Evolutionary conservation across 2,113 vertebrate species (phyloP).

Genomic region (Corythoichthys haematopterus): DNA sequence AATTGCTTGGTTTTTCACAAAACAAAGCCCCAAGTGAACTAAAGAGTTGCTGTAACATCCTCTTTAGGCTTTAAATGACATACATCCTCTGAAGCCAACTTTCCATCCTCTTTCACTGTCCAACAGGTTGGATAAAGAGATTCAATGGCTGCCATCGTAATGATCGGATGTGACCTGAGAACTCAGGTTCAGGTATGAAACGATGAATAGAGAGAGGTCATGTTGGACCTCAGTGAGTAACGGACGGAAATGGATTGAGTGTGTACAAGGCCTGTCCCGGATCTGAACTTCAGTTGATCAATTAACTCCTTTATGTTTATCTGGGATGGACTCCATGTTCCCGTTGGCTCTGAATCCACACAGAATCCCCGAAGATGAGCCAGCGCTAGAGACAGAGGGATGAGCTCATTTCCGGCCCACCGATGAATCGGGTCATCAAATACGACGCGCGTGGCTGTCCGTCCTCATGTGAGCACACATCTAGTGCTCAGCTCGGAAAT

Average conservation of each 20-base stretch:
- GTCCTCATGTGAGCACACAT: slow-evolving; percentile 33
- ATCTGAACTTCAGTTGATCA: slow-evolving; percentile 55
- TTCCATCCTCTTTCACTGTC: slow-evolving; percentile 7
- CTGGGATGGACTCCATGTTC: slow-evolving; percentile 63
- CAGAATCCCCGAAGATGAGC: slow-evolving; percentile 34
- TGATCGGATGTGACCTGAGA: slow-evolving; percentile 21
- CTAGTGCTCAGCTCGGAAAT: slow-evolving; percentile 15
- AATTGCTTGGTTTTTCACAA: background rate
- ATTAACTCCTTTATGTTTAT: slow-evolving; percentile 65
- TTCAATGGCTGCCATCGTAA: slow-evolving; percentile 30
- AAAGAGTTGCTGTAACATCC: background rate
- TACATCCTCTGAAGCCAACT: slow-evolving; percentile 1
- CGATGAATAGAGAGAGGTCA: slow-evolving; percentile 47
- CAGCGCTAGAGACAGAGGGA: slow-evolving; percentile 40
- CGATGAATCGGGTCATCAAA: slow-evolving; percentile 38
- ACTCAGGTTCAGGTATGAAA: slow-evolving; percentile 43
- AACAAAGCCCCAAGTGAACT: background rate
- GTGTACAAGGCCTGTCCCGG: slow-evolving; percentile 41
- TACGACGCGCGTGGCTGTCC: slow-evolving; percentile 26
- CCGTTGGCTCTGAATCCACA: slow-evolving; percentile 47
- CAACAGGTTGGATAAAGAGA: slow-evolving; percentile 22
- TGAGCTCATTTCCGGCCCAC: slow-evolving; percentile 38
- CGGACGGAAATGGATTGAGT: slow-evolving; percentile 34
- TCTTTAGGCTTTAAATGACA: slow-evolving; percentile 8
- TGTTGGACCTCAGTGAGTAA: slow-evolving; percentile 35